A percentile compares a stretch with the other conserved stretches of the same genome.
Evolutionary conservation across 2,888 invertebrate genomes (phyloP).

Genomic region (Andrena hattorfiana): DNA sequence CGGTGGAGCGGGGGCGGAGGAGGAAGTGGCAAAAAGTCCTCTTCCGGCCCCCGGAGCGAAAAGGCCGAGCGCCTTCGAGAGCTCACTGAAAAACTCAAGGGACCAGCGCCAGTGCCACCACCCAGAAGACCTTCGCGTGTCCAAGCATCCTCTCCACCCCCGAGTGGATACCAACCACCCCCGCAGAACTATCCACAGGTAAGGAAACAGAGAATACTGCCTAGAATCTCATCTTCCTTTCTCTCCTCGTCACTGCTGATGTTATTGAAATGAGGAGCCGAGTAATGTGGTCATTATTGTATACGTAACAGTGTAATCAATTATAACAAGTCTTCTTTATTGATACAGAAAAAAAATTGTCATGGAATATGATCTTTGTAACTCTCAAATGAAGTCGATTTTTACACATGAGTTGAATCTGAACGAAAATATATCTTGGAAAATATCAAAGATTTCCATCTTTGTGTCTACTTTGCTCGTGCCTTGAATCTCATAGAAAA

Average conservation of each 20-base stretch:
- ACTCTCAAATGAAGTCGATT: too few relatives aligned
- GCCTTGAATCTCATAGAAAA: too few relatives aligned
- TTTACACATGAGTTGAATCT: too few relatives aligned
- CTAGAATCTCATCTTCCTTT: too few relatives aligned
- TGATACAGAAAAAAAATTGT: too few relatives aligned
- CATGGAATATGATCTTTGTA: too few relatives aligned
- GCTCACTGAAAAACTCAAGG: constrained; percentile 92
- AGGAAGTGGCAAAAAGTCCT: constrained; percentile 81
- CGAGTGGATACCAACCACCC: constrained; percentile 74
- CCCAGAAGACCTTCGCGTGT: constrained; percentile 81
- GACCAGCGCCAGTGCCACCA: constrained; percentile 85
- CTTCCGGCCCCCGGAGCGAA: constrained; percentile 86
- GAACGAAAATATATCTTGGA: too few relatives aligned
- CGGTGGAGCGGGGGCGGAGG: constrained; percentile 86
- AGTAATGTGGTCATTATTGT: neutral
- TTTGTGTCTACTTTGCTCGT: too few relatives aligned
- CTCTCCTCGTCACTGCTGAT: too few relatives aligned
- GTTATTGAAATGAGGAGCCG: neutral
- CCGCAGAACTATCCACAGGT: constrained; percentile 86
- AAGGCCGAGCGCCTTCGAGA: constrained; percentile 91
- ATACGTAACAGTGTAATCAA: too few relatives aligned
- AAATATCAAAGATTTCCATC: too few relatives aligned
- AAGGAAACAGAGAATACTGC: constrained; percentile 66
- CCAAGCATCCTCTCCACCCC: constrained; percentile 82
- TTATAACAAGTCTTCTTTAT: too few relatives aligned